These are phyloP conservation scores for Homarus americanus DNA, from an alignment of 1,140 invertebrate species.

Conservation along the genomic window DNA sequence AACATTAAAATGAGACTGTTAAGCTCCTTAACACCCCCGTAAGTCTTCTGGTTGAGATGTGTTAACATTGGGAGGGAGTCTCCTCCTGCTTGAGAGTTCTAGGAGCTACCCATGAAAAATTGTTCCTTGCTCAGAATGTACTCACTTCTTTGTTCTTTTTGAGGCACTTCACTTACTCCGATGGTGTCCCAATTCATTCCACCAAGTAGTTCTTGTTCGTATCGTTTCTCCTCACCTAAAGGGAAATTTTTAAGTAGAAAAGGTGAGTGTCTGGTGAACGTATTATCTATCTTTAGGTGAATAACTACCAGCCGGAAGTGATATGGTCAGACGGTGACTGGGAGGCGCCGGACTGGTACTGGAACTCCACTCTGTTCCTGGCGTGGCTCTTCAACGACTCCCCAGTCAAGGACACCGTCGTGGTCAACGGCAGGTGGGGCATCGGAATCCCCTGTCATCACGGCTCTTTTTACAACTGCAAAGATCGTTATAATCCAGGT, in stretches of 20 bases:
- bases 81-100: no score
- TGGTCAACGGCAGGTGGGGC: slow-evolving; percentile 94
- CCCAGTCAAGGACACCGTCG: slow-evolving; percentile 92
- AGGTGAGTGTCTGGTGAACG: no score
- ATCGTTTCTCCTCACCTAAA: neutral
- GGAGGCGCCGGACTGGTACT: slow-evolving; percentile 83
- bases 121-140: no score
- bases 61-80: no score
- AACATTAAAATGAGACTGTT: no score
- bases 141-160: no score
- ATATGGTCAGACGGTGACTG: slow-evolving; percentile 94
- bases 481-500: slow-evolving; percentile 93
- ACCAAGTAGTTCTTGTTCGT: neutral
- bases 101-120: no score
- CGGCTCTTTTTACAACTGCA: slow-evolving; percentile 89
- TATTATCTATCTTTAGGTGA: slow-evolving; percentile 17
- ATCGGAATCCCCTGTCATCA: slow-evolving; percentile 87
- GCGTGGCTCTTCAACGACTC: slow-evolving; percentile 98
- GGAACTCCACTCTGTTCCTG: slow-evolving; percentile 82
- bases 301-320: slow-evolving; percentile 90
- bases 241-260: no score
- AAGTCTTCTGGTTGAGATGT: no score
- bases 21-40: no score
- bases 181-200: neutral
- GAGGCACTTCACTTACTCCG: no score